A percentile compares a stretch with the other conserved stretches of the same genome.
Conservation (phyloP, 2,113 vertebrate genomes). For the Leucopsar rothschildi region DNA sequence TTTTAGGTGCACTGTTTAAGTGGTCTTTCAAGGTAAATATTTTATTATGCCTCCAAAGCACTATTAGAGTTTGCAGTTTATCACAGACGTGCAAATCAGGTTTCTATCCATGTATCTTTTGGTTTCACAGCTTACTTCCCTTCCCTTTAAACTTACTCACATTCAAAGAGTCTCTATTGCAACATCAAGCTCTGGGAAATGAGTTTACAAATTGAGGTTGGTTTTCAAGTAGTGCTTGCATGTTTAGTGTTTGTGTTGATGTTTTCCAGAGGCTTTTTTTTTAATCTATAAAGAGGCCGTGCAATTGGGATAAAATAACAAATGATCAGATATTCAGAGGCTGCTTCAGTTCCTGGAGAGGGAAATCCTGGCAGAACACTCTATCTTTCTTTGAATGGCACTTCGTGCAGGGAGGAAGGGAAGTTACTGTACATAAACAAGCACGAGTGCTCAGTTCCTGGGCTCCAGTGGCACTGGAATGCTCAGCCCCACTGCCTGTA, state of each 20-base stretch:
- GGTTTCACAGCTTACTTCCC: not conserved
- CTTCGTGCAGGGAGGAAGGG: not conserved
- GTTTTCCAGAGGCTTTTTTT: not conserved
- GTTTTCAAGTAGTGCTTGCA: not conserved
- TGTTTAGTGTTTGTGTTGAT: not conserved
- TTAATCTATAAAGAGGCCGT: not conserved
- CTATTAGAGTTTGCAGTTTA: not conserved
- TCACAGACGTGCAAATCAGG: not conserved
- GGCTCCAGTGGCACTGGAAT: accelerated
- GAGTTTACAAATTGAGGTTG: not conserved
- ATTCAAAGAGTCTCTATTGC: not conserved
- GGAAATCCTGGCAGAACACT: not conserved
- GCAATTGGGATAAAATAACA: not conserved
- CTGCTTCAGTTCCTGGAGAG: not conserved
- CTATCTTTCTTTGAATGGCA: not conserved
- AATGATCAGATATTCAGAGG: not conserved
- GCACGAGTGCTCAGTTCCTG: not conserved
- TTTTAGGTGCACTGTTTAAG: not conserved
- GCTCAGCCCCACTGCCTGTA: not conserved
- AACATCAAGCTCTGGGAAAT: not conserved
- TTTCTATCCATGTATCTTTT: not conserved
- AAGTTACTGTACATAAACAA: not conserved
- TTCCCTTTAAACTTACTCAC: not conserved
- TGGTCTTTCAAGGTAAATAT: constrained; percentile 25
- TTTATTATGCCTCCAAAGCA: constrained; percentile 12